Evolutionary conservation across 2,113 vertebrate species (phyloP).

Genomic region (Labrus mixtus): DNA sequence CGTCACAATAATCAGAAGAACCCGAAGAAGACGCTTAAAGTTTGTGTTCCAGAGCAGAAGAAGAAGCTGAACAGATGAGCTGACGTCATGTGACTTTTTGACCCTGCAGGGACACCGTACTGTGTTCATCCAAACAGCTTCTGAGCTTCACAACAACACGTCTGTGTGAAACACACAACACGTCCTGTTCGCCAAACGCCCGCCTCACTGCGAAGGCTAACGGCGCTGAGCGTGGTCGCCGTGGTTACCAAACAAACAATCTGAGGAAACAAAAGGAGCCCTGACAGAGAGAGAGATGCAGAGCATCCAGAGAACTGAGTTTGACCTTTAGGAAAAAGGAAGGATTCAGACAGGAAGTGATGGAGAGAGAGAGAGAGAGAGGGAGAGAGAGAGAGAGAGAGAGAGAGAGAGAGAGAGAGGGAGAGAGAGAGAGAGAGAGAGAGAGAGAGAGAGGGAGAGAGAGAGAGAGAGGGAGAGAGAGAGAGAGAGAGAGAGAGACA

Average conservation of each 20-base stretch:
- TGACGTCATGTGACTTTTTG: background rate
- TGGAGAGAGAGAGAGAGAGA: background rate
- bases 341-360: background rate
- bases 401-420: too few relatives aligned
- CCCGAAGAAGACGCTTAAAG: too few relatives aligned
- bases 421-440: too few relatives aligned
- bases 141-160: constrained; percentile 30
- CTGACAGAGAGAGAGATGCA: background rate
- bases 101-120: background rate
- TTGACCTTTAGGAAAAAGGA: constrained; percentile 48
- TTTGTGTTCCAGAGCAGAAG: too few relatives aligned
- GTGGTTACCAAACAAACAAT: constrained; percentile 58
- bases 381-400: too few relatives aligned
- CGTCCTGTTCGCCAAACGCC: constrained; percentile 6
- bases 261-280: background rate
- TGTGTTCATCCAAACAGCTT: background rate
- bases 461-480: too few relatives aligned
- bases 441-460: too few relatives aligned
- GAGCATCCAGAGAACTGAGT: constrained; percentile 7
- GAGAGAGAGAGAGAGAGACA: too few relatives aligned
- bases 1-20: too few relatives aligned
- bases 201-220: constrained; percentile 21
- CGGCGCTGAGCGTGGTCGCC: background rate
- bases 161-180: constrained; percentile 9
- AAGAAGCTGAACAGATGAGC: too few relatives aligned